These are phyloP conservation scores for Amphimallon solstitiale DNA, from an alignment of 2,888 invertebrate species.

Conservation along the genomic window DNA sequence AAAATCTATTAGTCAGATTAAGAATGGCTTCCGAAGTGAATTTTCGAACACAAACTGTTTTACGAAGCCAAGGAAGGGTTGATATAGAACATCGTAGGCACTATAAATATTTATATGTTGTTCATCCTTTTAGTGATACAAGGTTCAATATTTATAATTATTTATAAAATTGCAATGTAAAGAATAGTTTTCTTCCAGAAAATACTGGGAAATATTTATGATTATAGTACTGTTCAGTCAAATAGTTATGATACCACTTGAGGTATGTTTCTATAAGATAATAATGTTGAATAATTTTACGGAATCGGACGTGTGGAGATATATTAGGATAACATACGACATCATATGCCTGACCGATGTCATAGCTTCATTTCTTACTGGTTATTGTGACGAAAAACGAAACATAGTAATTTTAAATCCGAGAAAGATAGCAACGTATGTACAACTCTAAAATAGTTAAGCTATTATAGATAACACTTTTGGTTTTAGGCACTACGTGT, in stretches of 20 bases:
- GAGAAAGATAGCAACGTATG: slow-evolving; percentile 31
- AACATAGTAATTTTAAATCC: slow-evolving; percentile 34
- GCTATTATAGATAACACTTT: not conserved
- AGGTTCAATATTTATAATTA: slow-evolving; percentile 31
- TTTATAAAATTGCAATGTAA: not conserved
- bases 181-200: slow-evolving; percentile 10
- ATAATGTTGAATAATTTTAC: slow-evolving; percentile 27
- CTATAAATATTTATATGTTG: slow-evolving; percentile 39
- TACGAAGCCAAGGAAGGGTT: slow-evolving; percentile 46
- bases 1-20: slow-evolving; percentile 31
- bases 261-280: slow-evolving; percentile 28
- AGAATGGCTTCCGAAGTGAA: slow-evolving; percentile 44
- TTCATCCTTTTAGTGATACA: slow-evolving; percentile 47
- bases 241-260: slow-evolving; percentile 37
- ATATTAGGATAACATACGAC: slow-evolving; percentile 26
- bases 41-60: slow-evolving; percentile 41
- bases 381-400: slow-evolving; percentile 37
- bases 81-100: slow-evolving; percentile 43
- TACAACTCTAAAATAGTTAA: not conserved
- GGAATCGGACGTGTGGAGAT: slow-evolving; percentile 14
- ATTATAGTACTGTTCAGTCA: slow-evolving; percentile 20
- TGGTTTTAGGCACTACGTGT: slow-evolving; percentile 37
- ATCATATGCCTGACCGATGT: slow-evolving; percentile 39
- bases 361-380: slow-evolving; percentile 34
- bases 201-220: slow-evolving; percentile 41